Evolutionary conservation across 2,888 invertebrate species (phyloP), one percentile per base, ranked within the genome.

Genomic region (Ectobius pallidus): DNA sequence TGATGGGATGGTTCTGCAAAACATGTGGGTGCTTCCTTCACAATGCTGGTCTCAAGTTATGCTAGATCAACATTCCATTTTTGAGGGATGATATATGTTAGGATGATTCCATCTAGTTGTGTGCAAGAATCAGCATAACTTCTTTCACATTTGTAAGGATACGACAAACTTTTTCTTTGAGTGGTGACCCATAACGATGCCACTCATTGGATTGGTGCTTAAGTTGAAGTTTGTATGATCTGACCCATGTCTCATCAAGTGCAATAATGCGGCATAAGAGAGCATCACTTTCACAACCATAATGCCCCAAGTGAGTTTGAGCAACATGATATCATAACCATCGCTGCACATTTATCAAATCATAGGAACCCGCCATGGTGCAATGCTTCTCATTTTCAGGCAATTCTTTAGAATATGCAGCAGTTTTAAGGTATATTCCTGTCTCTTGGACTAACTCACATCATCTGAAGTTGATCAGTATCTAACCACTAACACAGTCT

Each of bases 1-100:
- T 65, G 42, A 39, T 65, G 4, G 1, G 42, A 39, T 18, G 65
- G n/a, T 65, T 65, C n/a, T 65, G 65, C 9, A 65, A 42, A 65
- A n/a, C n/a, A n/a, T n/a, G n/a, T n/a, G n/a, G n/a, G n/a, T n/a
- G n/a, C n/a, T n/a, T n/a, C n/a, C n/a, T 20, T n/a, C n/a, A n/a
- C n/a, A n/a, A n/a, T n/a, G n/a, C n/a, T n/a, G n/a, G n/a, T n/a
- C n/a, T n/a, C n/a, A n/a, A n/a, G n/a, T n/a, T n/a, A n/a, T n/a
- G n/a, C n/a, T n/a, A 6, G 44, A 68, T 68, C 44, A 4, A 49
- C 42, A n/a, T 34, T 68, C 49, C 25, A 27, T 22, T 14, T n/a
- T 69, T 25, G 4, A 9, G 30, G 27, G 20, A 55, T 6, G 22
- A 46, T 32, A 55, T 52, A 52, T 18, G 32, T 69, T 52, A 69